Evolutionary conservation across 2,113 vertebrate species (phyloP).

Genomic region (Motacilla tschutschensis): DNA sequence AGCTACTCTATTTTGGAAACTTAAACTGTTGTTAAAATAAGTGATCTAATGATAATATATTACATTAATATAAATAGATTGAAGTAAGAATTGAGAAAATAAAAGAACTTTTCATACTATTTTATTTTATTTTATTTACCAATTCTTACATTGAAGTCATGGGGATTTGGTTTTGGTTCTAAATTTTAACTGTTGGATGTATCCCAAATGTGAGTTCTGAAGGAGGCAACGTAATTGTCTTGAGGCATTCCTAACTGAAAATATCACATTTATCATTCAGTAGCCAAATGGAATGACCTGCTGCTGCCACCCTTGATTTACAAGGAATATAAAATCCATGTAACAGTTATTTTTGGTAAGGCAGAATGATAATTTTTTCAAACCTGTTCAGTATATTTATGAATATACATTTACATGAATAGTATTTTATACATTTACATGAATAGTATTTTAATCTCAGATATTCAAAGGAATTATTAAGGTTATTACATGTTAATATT

Average conservation of each 20-base stretch:
- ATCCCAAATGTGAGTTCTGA: neutral
- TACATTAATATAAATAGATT: neutral
- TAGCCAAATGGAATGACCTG: neutral
- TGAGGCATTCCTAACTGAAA: neutral
- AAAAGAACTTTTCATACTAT: neutral
- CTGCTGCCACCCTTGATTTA: neutral
- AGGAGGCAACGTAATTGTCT: neutral
- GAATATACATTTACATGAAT: neutral
- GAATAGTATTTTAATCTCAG: neutral
- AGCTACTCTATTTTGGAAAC: neutral
- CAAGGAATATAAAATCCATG: neutral
- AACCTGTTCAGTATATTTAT: neutral
- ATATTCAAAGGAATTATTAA: neutral
- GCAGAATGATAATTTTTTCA: neutral
- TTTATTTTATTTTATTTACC: neutral
- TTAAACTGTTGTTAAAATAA: neutral
- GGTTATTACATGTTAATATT: neutral
- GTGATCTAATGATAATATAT: neutral
- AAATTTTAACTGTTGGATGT: neutral
- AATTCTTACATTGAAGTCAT: neutral
- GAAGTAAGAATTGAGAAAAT: neutral
- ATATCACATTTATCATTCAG: neutral
- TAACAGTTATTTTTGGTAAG: neutral
- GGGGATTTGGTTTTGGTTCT: neutral
- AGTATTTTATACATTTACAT: neutral